Evolutionary conservation across 2,113 vertebrate genomes (phyloP).

Genomic region (Heliornis fulica): DNA sequence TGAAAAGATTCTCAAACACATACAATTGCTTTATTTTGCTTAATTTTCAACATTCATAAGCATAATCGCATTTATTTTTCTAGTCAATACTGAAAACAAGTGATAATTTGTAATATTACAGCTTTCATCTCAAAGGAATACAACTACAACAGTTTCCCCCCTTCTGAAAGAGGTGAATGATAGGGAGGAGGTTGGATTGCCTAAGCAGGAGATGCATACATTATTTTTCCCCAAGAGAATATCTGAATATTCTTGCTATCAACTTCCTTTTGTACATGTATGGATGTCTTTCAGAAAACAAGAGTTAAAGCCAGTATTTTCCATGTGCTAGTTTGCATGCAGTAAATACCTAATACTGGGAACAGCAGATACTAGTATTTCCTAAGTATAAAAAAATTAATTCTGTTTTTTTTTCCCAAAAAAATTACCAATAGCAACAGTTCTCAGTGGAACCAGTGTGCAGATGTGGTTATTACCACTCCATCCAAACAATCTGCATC

Average conservation of each 20-base stretch:
- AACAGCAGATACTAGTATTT: conserved; percentile 2
- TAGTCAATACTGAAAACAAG: conserved; percentile 78
- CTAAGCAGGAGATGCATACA: neutral
- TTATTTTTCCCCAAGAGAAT: neutral
- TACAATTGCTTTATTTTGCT: conserved; percentile 69
- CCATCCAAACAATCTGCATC: neutral
- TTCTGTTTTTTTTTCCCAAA: neutral
- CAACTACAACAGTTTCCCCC: conserved; percentile 63
- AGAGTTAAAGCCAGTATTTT: conserved; percentile 19
- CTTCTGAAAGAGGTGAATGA: conserved; percentile 6
- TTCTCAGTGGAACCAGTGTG: neutral
- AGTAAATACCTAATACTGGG: neutral
- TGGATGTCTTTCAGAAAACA: neutral
- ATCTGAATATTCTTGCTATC: conserved; percentile 6
- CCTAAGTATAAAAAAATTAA: neutral
- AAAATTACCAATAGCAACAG: neutral
- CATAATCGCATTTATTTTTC: conserved; percentile 80
- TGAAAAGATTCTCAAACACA: conserved; percentile 74
- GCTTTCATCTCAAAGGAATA: conserved; percentile 61
- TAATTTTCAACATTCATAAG: conserved; percentile 78
- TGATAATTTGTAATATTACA: conserved; percentile 75
- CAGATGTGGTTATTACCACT: neutral
- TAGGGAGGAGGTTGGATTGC: neutral
- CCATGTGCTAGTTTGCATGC: neutral
- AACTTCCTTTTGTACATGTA: neutral